A percentile compares a stretch with the other conserved stretches of the same genome.
Evolutionary conservation across 2,888 invertebrate genomes (phyloP).

Genomic region (Lasioglossum calceatum): DNA sequence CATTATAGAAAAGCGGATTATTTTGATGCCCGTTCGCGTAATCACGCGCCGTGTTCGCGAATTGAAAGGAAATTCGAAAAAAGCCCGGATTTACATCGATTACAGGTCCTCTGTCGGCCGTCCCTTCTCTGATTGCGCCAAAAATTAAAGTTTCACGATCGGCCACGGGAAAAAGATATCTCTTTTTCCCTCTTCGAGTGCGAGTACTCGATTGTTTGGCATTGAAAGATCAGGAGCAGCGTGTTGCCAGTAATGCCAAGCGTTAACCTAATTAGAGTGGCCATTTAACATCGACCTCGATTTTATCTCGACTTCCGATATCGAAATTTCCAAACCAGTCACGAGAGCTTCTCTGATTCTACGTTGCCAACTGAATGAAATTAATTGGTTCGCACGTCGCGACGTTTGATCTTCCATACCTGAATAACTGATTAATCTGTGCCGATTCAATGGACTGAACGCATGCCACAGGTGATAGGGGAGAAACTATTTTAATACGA

Average conservation of each 20-base stretch:
- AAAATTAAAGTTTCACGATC: background rate
- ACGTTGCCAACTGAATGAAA: slow-evolving; percentile 12
- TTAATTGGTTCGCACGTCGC: background rate
- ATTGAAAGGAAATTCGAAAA: slow-evolving; percentile 7
- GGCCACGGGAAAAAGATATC: background rate
- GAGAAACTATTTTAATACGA: background rate
- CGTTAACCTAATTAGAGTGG: slow-evolving; percentile 13
- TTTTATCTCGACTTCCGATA: background rate
- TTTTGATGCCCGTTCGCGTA: slow-evolving; percentile 44
- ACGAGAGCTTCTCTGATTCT: background rate
- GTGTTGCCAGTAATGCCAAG: slow-evolving; percentile 3
- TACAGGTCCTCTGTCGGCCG: background rate
- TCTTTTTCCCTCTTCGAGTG: background rate
- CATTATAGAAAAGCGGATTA: slow-evolving; percentile 66
- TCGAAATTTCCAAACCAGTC: background rate
- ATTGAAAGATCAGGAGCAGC: background rate
- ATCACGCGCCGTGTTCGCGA: slow-evolving; percentile 41
- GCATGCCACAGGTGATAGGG: background rate
- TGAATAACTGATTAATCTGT: background rate
- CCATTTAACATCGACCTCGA: background rate
- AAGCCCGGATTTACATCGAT: slow-evolving; percentile 1
- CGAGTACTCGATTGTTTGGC: background rate
- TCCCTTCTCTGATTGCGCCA: background rate
- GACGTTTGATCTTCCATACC: background rate
- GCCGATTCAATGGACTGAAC: background rate